phyloP scores from a whole-genome alignment of 2,113 vertebrate genomes.

The Callipepla squamata region DNA sequence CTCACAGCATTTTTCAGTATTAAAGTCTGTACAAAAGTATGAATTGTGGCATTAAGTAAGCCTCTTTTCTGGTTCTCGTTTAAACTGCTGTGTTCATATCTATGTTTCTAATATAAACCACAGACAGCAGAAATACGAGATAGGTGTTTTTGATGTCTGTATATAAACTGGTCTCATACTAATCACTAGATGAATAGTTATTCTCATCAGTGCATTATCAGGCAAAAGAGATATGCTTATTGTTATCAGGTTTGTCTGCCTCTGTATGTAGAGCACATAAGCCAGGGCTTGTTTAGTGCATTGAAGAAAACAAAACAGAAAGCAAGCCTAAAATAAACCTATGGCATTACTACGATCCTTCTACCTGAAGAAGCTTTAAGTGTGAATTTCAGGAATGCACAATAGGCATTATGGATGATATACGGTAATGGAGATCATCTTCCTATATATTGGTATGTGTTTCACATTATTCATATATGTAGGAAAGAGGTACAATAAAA shows the following conservation, averaged over 20 bases:
- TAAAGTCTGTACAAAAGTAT: background rate
- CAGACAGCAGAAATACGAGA: background rate
- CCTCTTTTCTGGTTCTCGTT: background rate
- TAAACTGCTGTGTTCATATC: background rate
- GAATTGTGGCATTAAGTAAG: background rate
- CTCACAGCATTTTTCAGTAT: background rate
- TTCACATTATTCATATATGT: background rate
- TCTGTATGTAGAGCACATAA: background rate
- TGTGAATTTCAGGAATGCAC: background rate
- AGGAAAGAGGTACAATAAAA: background rate
- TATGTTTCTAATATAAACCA: conserved; percentile 6
- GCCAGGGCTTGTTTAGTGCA: background rate
- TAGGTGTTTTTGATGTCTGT: background rate
- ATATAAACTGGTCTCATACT: background rate
- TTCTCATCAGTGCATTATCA: background rate
- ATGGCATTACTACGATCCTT: background rate
- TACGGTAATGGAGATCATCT: background rate
- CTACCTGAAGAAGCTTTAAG: background rate
- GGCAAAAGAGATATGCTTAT: background rate
- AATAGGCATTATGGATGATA: background rate
- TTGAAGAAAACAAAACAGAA: background rate
- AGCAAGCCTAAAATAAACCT: background rate
- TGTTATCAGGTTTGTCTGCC: background rate
- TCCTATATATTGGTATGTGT: background rate
- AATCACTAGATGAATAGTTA: background rate